Base-by-base conservation (phyloP, 2,888 invertebrate species). In the Zaprionus obscuricornis region DNA sequence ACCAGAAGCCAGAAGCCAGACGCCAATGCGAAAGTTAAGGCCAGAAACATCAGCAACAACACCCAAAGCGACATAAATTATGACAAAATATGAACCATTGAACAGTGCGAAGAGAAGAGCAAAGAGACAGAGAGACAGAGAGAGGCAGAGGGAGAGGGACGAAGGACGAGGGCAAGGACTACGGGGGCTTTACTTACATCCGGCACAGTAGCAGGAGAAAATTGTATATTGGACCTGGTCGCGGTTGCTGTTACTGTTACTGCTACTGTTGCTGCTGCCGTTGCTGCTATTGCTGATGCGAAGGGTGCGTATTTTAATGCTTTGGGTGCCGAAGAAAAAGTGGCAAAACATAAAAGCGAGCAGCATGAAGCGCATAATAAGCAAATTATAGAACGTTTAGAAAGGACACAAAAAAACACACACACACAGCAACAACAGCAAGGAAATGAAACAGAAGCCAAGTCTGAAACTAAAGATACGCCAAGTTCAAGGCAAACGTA, bases 61-160 rank as follows among this genome's bases (percentile, higher is more conserved):
- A 87, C 85, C 84, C 75, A 82, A 63, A 78, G 86, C 81, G 87
- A 86, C 87, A 88, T 88, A 88, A 88, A 88, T 88, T 87, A 87
- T 86, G 85, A 76, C 86, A 81, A 74, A 81, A 81, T 85, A 85
- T 85, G 79, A 72, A 69, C 66, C 64, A 74, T 50, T 59, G 52
- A 56, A 22, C n/a, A n/a, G n/a, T n/a, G n/a, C n/a, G n/a, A n/a
- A n/a, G n/a, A n/a, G n/a, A n/a, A n/a, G n/a, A n/a, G n/a, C n/a
- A n/a, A n/a, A n/a, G n/a, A n/a, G n/a, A n/a, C n/a, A n/a, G n/a
- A n/a, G n/a, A n/a, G n/a, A n/a, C n/a, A n/a, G n/a, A n/a, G n/a
- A n/a, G n/a, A n/a, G n/a, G n/a, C n/a, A n/a, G n/a, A n/a, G n/a
- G 36, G 36, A 16, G 40, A 51, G 17, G 42, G 3, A 3, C 14